Evolutionary conservation across 2,797 vertebrate genomes (phyloP).

Genomic region (Discoglossus pictus): DNA sequence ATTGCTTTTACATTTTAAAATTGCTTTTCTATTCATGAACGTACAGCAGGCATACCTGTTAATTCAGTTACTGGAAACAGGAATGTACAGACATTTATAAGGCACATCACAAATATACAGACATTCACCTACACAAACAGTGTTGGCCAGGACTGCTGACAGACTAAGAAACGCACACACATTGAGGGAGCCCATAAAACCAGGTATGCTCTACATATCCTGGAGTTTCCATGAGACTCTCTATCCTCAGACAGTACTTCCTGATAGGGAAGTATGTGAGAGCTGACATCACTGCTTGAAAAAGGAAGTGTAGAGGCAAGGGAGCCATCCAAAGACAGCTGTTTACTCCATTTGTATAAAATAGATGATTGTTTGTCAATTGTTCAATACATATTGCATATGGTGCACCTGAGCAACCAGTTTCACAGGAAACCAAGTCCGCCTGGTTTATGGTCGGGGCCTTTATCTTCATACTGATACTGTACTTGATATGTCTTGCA

Average conservation of each 20-base stretch:
- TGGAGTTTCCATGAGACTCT: conserved; percentile 15
- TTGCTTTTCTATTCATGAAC: no score
- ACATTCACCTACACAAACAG: no score
- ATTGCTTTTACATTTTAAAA: no score
- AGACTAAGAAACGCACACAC: no score
- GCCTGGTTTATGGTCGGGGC: conserved; percentile 19
- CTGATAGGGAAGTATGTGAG: conserved; percentile 30
- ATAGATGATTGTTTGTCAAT: conserved; percentile 47
- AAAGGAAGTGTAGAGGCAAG: conserved; percentile 35
- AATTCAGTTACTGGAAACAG: no score
- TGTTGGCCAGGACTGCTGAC: no score
- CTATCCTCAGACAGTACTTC: conserved; percentile 10
- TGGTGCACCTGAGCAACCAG: conserved; percentile 25
- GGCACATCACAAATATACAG: no score
- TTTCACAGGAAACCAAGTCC: conserved; percentile 1
- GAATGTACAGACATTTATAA: no score
- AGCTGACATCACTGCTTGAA: conserved; percentile 20
- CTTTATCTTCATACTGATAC: conserved; percentile 6
- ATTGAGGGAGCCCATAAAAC: not conserved
- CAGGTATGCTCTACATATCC: conserved; percentile 9
- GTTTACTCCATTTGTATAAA: conserved; percentile 43
- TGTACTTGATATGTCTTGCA: conserved; percentile 2
- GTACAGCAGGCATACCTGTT: no score
- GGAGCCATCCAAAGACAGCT: conserved; percentile 46
- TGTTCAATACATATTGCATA: conserved; percentile 43